Base-by-base conservation (phyloP, 1,140 invertebrate genomes). In the Leptestheria dahalacensis region DNA sequence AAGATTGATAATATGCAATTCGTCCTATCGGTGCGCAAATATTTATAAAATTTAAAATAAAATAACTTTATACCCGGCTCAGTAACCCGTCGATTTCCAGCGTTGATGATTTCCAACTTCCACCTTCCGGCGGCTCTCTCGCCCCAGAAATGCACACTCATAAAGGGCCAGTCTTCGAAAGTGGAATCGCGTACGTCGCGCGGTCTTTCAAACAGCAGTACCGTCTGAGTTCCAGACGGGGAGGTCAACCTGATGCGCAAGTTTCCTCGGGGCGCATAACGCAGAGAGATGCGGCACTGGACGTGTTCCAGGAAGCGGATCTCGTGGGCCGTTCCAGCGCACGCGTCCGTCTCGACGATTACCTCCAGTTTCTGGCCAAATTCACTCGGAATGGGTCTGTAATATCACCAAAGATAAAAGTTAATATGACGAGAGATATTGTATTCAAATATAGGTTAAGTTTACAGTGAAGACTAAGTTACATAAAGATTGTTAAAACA, bases 81-180 rank as follows among this genome's bases (percentile, higher is more conserved):
- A 67, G 87, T 88, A n/a, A 91, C 86, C 52, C 86, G 83, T 48
- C 85, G 76, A 57, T 80, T 82, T 1, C 88, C 88, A 29, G 81
- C 83, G 69, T 97, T 96, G 58, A 92, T 81, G 26, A 99, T 84
- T 72, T 91, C 84, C 24, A 99, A 70, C 1, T 82, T 92, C 96
- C 96, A 99, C 55, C 84, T 78, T 11, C 77, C 79, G 28, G 66
- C 58, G 12, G 78, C 91, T 66, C 86, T 86, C 70, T 98, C 95
- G 6, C 92, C 92, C 93, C 94, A 98, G 67, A 85, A 93, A 67
- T 97, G 94, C 1, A 97, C 91, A 64, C 90, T 92, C 64, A 97
- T 79, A 77, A 99, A 99, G 15, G 91, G 92, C 89, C 94, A 98
- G 68, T 96, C 90, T 70, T 95, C 89, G 69, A 97, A 96, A 66